Conservation (phyloP, 1,140 invertebrate species). For the Halotydeus destructor region DNA sequence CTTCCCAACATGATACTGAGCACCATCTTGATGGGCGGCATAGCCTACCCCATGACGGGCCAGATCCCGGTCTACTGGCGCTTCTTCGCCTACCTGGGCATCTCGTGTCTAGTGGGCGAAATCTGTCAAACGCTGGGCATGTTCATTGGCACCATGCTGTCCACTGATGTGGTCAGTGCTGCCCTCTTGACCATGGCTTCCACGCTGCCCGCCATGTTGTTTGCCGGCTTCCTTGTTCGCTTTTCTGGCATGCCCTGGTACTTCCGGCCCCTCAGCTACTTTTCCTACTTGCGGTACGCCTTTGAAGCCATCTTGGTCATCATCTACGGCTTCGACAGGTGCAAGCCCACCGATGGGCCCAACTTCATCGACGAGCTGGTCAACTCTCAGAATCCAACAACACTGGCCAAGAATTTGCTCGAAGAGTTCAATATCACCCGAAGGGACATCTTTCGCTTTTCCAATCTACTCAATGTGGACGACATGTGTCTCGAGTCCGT, state of each 20-base stretch:
- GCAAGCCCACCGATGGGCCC: conserved; percentile 19
- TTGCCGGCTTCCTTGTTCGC: conserved; percentile 70
- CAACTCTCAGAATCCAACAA: no score
- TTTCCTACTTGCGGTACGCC: conserved; percentile 70
- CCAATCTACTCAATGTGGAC: no score
- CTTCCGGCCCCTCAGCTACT: conserved; percentile 33
- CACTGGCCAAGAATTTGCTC: no score
- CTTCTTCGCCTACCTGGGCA: conserved; percentile 1
- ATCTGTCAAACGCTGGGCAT: conserved; percentile 10
- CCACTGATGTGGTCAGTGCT: conserved; percentile 26
- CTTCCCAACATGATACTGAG: conserved; percentile 9
- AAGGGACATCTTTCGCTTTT: no score
- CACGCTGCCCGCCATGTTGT: conserved; percentile 69
- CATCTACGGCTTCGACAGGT: conserved; percentile 63
- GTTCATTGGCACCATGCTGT: conserved; percentile 6
- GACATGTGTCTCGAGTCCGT: no score
- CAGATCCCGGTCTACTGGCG: conserved; percentile 4
- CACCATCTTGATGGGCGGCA: conserved; percentile 2
- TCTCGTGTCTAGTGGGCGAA: conserved; percentile 2
- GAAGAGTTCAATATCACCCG: no score
- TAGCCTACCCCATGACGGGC: conserved; percentile 8
- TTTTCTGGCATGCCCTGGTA: conserved; percentile 61
- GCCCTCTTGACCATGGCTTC: conserved; percentile 74
- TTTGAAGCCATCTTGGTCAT: conserved; percentile 76
- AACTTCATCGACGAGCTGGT: no score